Conservation (phyloP, 2,797 vertebrate genomes). For the Toxotes lorentzi region DNA sequence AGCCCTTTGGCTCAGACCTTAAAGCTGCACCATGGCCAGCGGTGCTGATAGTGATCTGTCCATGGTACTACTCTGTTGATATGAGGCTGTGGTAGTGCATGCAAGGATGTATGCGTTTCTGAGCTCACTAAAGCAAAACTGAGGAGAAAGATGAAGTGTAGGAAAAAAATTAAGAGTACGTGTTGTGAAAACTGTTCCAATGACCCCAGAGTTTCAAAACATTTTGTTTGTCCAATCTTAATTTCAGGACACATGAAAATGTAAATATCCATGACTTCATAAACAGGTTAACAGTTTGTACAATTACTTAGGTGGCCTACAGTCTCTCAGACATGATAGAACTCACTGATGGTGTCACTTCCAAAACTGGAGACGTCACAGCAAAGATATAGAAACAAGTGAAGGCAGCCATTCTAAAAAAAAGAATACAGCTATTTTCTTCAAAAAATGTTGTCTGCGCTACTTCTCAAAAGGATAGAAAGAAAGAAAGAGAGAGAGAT, state of each 20-base stretch:
- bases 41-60: slow-evolving; percentile 10
- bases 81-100: slow-evolving; percentile 1
- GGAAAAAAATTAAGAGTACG: neutral
- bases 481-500: neutral
- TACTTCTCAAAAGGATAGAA: neutral
- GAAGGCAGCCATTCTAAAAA: too few relatives aligned
- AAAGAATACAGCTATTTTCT: too few relatives aligned
- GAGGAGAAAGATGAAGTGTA: neutral
- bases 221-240: neutral
- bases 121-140: neutral
- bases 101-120: slow-evolving; percentile 10
- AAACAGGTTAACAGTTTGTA: neutral
- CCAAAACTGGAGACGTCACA: too few relatives aligned
- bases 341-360: too few relatives aligned
- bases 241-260: neutral
- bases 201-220: neutral
- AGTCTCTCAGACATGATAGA: neutral
- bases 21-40: slow-evolving; percentile 5
- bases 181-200: neutral
- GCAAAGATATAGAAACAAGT: too few relatives aligned
- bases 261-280: neutral
- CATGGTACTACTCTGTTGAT: neutral
- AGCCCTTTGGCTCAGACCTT: slow-evolving; percentile 22
- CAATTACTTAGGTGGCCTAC: neutral
- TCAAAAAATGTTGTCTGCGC: neutral